phyloP scores from a whole-genome alignment of 2,888 invertebrate species.

The Agrochola macilenta region DNA sequence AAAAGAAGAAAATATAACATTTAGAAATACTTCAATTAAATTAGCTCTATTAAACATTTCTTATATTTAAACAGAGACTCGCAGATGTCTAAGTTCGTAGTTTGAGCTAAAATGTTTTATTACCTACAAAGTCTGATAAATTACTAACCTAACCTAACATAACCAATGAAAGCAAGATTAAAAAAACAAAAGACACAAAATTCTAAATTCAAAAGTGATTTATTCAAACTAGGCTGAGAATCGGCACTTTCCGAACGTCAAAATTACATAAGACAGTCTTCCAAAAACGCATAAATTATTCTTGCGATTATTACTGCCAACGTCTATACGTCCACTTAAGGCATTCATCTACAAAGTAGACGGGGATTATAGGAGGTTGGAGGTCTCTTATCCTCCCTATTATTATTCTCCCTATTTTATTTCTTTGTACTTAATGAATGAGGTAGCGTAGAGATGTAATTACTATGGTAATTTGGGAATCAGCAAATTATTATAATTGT shows the following conservation, averaged over 20 bases:
- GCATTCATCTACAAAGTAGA: constrained; percentile 8
- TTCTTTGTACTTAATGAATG: constrained; percentile 20
- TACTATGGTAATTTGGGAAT: background rate
- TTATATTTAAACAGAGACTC: too few species aligned
- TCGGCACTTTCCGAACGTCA: too few species aligned
- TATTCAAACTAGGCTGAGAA: too few species aligned
- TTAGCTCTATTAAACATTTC: too few species aligned
- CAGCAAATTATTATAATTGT: constrained; percentile 9
- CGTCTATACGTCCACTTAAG: background rate
- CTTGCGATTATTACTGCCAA: background rate
- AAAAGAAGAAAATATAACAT: too few species aligned
- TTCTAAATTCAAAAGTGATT: background rate
- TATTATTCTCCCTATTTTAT: background rate
- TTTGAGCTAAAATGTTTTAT: too few species aligned
- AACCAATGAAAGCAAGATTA: too few species aligned
- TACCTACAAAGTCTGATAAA: too few species aligned
- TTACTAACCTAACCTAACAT: too few species aligned
- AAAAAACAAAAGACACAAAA: background rate
- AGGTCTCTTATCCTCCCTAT: background rate
- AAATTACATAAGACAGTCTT: too few species aligned
- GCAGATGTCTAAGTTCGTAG: too few species aligned
- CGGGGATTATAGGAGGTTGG: background rate
- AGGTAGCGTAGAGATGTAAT: background rate
- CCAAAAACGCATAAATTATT: background rate
- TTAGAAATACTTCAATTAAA: too few species aligned